phyloP scores from a whole-genome alignment of 2,888 invertebrate species.

The Apamea anceps region DNA sequence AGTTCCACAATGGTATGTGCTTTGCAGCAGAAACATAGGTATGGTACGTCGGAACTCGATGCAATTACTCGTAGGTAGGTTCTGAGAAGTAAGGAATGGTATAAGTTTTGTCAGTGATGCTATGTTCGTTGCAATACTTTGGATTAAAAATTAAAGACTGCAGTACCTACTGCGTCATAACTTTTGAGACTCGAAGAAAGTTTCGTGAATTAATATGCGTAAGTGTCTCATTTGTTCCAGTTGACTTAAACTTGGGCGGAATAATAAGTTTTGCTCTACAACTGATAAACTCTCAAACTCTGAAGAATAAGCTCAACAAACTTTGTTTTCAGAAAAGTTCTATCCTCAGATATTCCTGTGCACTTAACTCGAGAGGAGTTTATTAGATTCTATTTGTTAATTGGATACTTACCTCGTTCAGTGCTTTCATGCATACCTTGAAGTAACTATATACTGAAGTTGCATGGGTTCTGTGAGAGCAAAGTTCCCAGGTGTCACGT shows the following conservation, averaged over 20 bases:
- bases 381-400: conserved; percentile 45
- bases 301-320: conserved; percentile 41
- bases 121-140: neutral
- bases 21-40: conserved; percentile 13
- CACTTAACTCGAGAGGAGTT: conserved; percentile 14
- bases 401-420: conserved; percentile 25
- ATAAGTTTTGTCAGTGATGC: neutral
- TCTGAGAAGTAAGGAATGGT: conserved; percentile 12
- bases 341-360: conserved; percentile 22
- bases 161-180: conserved; percentile 13
- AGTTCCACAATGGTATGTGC: conserved; percentile 33
- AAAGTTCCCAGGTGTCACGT: conserved; percentile 64
- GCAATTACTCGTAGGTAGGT: conserved; percentile 21
- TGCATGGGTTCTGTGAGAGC: conserved; percentile 43
- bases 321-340: conserved; percentile 31
- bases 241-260: conserved; percentile 20
- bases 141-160: conserved; percentile 22
- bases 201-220: conserved; percentile 19
- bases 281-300: conserved; percentile 43
- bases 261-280: conserved; percentile 21
- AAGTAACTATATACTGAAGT: conserved; percentile 45
- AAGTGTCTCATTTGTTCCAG: conserved; percentile 35
- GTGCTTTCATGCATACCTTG: conserved; percentile 16
- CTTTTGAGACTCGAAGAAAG: neutral
- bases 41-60: conserved; percentile 21